A percentile compares a stretch with the other conserved stretches of the same genome.
Evolutionary conservation across 1,140 invertebrate species (phyloP).

Genomic region (Ips nitidus): DNA sequence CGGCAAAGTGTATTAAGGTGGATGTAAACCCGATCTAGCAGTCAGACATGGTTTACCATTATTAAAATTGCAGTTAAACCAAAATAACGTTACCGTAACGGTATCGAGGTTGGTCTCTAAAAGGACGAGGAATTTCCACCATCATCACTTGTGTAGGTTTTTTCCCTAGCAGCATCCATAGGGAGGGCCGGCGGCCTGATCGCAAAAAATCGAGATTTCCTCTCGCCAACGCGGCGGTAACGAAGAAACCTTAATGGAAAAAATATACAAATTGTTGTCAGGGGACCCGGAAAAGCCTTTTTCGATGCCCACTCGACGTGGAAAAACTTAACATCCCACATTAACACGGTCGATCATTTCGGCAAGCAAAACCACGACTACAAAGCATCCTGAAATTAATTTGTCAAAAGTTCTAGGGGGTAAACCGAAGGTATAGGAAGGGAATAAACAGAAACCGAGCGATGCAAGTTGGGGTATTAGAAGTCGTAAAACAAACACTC

Average conservation of each 20-base stretch:
- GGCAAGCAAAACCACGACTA: no score
- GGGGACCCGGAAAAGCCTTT: constrained; percentile 6
- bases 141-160: constrained; percentile 25
- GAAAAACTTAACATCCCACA: no score
- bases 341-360: no score
- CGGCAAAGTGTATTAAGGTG: no score
- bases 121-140: constrained; percentile 8
- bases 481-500: constrained; percentile 42
- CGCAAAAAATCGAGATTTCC: constrained; percentile 31
- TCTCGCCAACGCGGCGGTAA: constrained; percentile 12
- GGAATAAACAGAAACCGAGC: no score
- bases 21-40: no score
- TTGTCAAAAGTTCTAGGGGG: no score
- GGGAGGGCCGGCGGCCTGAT: constrained; percentile 10
- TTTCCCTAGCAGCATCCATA: constrained; percentile 22
- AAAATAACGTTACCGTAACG: neutral
- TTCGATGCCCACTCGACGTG: neutral
- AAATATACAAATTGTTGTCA: constrained; percentile 35
- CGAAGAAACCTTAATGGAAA: constrained; percentile 31
- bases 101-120: constrained; percentile 2
- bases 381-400: no score
- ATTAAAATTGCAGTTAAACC: neutral
- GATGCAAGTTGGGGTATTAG: constrained; percentile 4
- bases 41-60: neutral
- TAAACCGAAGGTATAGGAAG: no score